Evolutionary conservation across 2,113 vertebrate genomes (phyloP), one percentile per base, ranked within the genome.

Genomic region (Bufo bufo): DNA sequence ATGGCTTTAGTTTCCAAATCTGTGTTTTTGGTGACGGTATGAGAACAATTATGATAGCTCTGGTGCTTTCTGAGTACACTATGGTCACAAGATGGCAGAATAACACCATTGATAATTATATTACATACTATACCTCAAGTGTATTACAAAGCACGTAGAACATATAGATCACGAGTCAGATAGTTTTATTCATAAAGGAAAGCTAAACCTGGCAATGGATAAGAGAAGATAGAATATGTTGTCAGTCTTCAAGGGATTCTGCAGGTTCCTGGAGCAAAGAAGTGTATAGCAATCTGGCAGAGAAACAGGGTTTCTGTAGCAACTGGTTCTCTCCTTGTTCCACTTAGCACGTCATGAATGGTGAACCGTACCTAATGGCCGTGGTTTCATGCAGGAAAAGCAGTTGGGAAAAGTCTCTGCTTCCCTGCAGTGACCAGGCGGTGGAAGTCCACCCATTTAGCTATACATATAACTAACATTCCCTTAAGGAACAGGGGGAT

Each of bases 61-160:
- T 8, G 3, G 61, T 50, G 14, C 49, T 19, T 69, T 52, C 0
- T 17, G 13, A n/a, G 12, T 66, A 16, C 69, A 13, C 17, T 49
- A 14, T 69, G 81, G 47, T 83, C 81, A 83, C 81, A 66, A 83
- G 81, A 69, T 66, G 81, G 81, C 81, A 83, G 81, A 63, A 83
- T 83, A 83, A 63, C 63, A 83, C 81, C 63, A 83, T 52, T 83
- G 52, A 50, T 65, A 80, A 59, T 12, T 47, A 54, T 8, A 69
- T 52, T 20, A 47, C 9, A 82, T 82, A 69, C 63, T 66, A 33
- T 65, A 81, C 14, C 2, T 33, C 6, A 19, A 45, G 14, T 14
- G 6, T 58, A 80, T 43, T 59, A 43, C 56, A 19, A 81, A 45
- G 8, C 78, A 61, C 33, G 23, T 5, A 56, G 49, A 54, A 78